Evolutionary conservation across 35 echinoderm and acorn worm species (phyloP).

Genomic region (Lytechinus pictus): DNA sequence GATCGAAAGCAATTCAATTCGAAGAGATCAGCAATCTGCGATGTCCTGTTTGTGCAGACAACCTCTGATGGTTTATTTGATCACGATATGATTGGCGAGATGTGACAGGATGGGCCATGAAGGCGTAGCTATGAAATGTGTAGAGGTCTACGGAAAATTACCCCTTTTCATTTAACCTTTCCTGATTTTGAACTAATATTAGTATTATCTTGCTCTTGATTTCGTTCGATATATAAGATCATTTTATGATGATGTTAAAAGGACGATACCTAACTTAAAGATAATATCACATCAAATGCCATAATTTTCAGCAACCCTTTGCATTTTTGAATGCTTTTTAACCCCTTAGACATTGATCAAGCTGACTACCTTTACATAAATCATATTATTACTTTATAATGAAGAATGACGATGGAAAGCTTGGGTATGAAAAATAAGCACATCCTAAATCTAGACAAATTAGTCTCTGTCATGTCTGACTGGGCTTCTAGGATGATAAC

Average conservation of each 20-base stretch:
- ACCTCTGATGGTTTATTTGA: slow-evolving; percentile 1
- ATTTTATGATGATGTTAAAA: no score
- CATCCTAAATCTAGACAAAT: neutral
- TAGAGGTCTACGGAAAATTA: neutral
- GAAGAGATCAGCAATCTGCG: neutral
- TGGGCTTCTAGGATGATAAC: neutral
- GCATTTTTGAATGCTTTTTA: no score
- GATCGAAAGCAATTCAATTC: slow-evolving; percentile 12
- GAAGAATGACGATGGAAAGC: neutral
- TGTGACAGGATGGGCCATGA: neutral
- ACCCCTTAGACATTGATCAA: neutral
- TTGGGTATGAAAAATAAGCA: neutral
- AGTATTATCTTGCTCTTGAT: no score
- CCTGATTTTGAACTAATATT: neutral
- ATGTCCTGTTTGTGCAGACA: neutral
- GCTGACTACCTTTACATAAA: neutral
- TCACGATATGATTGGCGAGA: slow-evolving; percentile 10
- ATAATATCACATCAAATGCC: no score
- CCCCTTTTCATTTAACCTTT: neutral
- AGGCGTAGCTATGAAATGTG: neutral
- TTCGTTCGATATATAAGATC: no score
- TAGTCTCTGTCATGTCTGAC: neutral
- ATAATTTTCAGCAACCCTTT: neutral
- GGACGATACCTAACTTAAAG: no score
- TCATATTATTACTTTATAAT: neutral